Conservation (phyloP, 1,140 invertebrate genomes). For the Musca domestica region DNA sequence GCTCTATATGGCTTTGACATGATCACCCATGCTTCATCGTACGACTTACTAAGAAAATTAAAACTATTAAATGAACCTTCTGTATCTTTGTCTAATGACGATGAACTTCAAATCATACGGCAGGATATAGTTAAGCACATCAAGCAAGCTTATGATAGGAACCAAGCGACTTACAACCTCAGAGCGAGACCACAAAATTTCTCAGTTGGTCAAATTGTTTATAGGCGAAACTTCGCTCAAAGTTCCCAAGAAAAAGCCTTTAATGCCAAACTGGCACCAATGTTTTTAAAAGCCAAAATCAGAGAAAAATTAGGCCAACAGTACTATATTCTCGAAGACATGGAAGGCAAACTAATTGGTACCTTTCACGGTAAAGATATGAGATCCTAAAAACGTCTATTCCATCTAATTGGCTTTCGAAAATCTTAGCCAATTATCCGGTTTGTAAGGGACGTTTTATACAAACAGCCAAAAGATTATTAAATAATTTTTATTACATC, state of each 20-base stretch:
- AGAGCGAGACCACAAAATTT: neutral
- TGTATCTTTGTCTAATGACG: neutral
- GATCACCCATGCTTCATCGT: too few species aligned
- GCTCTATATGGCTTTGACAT: constrained; percentile 24
- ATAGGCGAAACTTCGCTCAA: neutral
- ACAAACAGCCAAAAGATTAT: too few species aligned
- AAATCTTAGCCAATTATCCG: too few species aligned
- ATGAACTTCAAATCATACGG: neutral
- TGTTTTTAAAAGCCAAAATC: neutral
- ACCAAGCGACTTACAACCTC: neutral
- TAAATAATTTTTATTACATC: too few species aligned
- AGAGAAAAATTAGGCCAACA: neutral
- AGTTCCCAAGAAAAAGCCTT: neutral
- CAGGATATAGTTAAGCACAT: neutral
- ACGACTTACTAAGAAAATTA: too few species aligned
- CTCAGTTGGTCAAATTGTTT: neutral
- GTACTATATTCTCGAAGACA: neutral
- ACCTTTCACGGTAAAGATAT: too few species aligned
- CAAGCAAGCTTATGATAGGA: neutral
- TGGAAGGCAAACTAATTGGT: neutral
- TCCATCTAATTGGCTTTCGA: too few species aligned
- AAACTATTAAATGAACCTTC: too few species aligned
- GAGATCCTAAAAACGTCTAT: too few species aligned
- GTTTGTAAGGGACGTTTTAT: too few species aligned
- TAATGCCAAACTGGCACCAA: neutral